Percentiles rank a stretch among this genome's conserved stretches.
Evolutionary conservation across 2,797 vertebrate species (phyloP).

Genomic region (Premnoplex brunnescens): DNA sequence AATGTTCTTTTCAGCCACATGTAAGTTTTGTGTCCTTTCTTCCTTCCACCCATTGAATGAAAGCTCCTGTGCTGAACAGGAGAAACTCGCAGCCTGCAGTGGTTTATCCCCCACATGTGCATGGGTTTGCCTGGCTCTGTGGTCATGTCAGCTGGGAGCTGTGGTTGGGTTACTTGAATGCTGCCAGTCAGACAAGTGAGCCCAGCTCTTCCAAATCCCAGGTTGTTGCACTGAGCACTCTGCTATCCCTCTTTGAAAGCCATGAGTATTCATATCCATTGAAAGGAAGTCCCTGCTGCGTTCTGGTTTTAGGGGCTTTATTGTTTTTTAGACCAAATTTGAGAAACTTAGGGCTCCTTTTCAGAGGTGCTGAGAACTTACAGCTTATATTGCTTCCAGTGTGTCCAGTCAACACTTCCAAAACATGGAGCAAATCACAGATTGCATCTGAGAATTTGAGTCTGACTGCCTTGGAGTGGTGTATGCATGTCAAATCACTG

Average conservation of each 20-base stretch:
- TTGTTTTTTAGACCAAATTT: not conserved
- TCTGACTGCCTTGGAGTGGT: not conserved
- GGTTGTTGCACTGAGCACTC: rapidly evolving
- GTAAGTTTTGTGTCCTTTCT: not conserved
- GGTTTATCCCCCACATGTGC: not conserved
- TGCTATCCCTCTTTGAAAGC: not conserved
- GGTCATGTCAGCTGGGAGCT: not conserved
- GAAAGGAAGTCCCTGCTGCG: not conserved
- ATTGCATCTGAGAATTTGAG: not conserved
- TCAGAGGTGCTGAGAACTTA: not conserved
- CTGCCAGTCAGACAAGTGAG: not conserved
- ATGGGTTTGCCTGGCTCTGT: not conserved
- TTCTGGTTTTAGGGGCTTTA: not conserved
- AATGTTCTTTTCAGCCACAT: not conserved
- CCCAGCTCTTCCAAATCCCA: not conserved
- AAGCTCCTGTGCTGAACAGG: not conserved
- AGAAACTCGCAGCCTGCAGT: not conserved
- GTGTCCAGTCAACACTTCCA: not conserved
- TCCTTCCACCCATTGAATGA: not conserved
- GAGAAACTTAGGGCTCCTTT: not conserved
- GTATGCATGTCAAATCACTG: not conserved
- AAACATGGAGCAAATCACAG: not conserved
- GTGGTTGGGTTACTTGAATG: not conserved
- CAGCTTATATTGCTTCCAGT: not conserved
- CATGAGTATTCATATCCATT: not conserved